These are phyloP conservation scores for Oncorhynchus nerka DNA, from an alignment of 2,113 vertebrate genomes.

Conservation along the genomic window DNA sequence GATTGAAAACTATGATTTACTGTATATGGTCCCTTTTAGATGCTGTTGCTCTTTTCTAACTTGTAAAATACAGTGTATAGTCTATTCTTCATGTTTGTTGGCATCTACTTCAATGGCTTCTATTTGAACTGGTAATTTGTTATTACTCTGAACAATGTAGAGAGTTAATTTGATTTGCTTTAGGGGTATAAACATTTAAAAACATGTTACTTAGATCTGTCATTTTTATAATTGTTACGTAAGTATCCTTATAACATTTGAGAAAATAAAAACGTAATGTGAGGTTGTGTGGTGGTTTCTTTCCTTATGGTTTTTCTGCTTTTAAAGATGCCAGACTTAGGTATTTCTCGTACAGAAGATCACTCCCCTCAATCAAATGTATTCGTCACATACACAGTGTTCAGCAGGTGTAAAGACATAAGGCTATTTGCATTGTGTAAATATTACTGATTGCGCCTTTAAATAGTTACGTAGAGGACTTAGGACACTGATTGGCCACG, in stretches of 20 bases:
- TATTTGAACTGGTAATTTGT: conserved; percentile 70
- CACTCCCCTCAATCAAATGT: too few species aligned
- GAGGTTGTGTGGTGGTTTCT: too few species aligned
- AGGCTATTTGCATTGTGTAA: too few species aligned
- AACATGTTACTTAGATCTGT: conserved; percentile 65
- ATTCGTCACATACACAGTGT: too few species aligned
- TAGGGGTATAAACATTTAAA: conserved; percentile 86
- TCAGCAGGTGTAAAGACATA: too few species aligned
- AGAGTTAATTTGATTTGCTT: conserved; percentile 86
- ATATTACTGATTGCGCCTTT: too few species aligned
- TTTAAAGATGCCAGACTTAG: too few species aligned
- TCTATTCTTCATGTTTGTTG: conserved; percentile 80
- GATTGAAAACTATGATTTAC: neutral
- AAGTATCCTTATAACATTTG: conserved; percentile 90
- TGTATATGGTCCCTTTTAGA: conserved; percentile 81
- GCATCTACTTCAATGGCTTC: conserved; percentile 74
- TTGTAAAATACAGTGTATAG: conserved; percentile 74
- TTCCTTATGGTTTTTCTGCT: too few species aligned
- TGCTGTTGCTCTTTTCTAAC: conserved; percentile 72
- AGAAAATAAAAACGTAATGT: conserved; percentile 74
- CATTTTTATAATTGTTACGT: conserved; percentile 94
- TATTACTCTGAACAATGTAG: conserved; percentile 77
- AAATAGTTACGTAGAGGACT: too few species aligned
- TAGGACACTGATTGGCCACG: too few species aligned
- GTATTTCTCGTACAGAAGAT: too few species aligned